Base-by-base conservation (phyloP, 2,113 vertebrate species). In the Protobothrops flavoviridis region DNA sequence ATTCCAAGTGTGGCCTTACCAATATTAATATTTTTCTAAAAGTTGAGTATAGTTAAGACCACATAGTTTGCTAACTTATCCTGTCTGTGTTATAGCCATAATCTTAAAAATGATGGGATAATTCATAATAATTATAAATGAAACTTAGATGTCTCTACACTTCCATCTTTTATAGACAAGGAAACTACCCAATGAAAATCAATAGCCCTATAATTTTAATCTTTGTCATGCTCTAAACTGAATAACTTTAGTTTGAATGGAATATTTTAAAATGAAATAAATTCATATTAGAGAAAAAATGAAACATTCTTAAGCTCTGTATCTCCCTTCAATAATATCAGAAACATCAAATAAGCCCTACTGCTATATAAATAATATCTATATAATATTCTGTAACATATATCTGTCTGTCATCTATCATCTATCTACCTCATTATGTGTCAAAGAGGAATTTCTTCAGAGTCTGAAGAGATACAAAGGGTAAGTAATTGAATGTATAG, bases 171-270 rank as follows among this genome's bases (percentile, higher is more conserved):
- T 20, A 43, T 81, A 81, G 6, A 17, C 17, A 81, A 7, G n/a
- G 69, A 5, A 39, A 20, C 2, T 81, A 81, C 33, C 2, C 6
- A 43, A 43, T 33, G 33, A 43, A 81, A 81, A 39, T 81, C 74
- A 81, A 81, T 33, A 81, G 17, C 2, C 33, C 33, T 57, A 90
- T 24, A 74, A 56, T 52, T 26, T 29, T 74, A 59, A 61, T 52
- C 43, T 90, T 93, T 93, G 88, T 90, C 55, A 85, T 61, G 8
- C 59, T 59, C 48, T 81, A 93, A 53, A 50, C 5, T 59, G 88
- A 86, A 81, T 56, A 90, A 93, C 39, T 93, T 93, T 55, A 61
- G 12, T 85, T 13, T 85, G 39, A 85, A 89, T 85, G 48, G 59
- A 24, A 89, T n/a, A 93, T 45, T 90, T 90, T 50, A 81, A 89